Evolutionary conservation across 2,113 vertebrate species (phyloP).

Genomic region (Solenodon paradoxus): DNA sequence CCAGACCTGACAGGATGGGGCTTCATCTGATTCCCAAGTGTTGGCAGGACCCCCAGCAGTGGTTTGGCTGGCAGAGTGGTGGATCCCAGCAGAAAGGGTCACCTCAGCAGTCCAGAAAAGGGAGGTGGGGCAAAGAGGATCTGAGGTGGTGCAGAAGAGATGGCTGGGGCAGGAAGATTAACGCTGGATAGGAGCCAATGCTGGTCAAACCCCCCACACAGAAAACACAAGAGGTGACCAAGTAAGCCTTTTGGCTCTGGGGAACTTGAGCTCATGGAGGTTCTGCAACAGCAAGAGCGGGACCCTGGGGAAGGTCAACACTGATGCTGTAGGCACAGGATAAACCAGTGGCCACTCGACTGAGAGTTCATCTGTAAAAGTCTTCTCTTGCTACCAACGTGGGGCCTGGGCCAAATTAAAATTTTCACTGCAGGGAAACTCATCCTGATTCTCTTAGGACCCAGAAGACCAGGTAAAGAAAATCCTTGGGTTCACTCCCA

Average conservation of each 20-base stretch:
- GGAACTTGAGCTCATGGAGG: neutral
- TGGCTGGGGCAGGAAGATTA: neutral
- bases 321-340: neutral
- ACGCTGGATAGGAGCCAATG: accelerated
- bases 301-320: neutral
- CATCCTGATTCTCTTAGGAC: neutral
- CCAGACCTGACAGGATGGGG: neutral
- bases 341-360: neutral
- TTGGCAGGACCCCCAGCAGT: neutral
- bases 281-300: neutral
- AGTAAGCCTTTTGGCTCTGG: neutral
- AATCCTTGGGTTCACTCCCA: neutral
- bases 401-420: neutral
- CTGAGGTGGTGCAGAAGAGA: neutral
- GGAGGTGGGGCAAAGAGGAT: neutral
- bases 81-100: neutral
- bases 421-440: neutral
- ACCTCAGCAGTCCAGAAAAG: neutral
- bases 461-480: neutral
- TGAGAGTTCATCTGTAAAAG: neutral
- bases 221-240: neutral
- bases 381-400: neutral
- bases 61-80: neutral
- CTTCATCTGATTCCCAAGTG: neutral
- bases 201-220: neutral